A percentile compares a stretch with the other conserved stretches of the same genome.
Evolutionary conservation across 2,888 invertebrate species (phyloP).

Genomic region (Trissolcus japonicus): DNA sequence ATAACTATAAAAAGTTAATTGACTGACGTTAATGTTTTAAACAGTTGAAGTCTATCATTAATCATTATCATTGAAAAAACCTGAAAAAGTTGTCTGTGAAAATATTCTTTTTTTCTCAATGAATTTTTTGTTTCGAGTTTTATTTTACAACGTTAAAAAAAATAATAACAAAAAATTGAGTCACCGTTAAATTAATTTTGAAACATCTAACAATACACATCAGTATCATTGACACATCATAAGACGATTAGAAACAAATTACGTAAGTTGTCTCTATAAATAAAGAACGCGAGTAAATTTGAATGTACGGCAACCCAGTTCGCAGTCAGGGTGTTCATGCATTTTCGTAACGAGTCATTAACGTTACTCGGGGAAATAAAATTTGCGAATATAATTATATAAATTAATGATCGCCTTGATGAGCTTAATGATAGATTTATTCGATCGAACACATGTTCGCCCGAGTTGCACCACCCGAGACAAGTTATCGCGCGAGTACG

Average conservation of each 20-base stretch:
- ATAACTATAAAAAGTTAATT: no score
- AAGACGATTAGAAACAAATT: background rate
- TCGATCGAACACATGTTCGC: constrained; percentile 50
- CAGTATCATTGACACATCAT: background rate
- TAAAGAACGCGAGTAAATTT: constrained; percentile 17
- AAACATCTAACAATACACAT: no score
- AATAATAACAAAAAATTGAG: no score
- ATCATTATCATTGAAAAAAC: no score
- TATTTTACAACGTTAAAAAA: no score
- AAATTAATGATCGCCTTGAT: constrained; percentile 45
- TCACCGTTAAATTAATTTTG: no score
- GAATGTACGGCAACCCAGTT: constrained; percentile 17
- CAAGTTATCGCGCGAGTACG: constrained; percentile 37
- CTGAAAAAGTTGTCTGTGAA: no score
- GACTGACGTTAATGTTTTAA: no score
- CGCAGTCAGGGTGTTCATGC: constrained; percentile 20
- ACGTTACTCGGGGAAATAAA: constrained; percentile 10
- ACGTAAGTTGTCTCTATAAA: background rate
- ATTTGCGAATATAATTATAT: constrained; percentile 42
- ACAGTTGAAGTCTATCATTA: no score
- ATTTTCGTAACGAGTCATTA: constrained; percentile 21
- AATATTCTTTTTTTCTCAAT: no score
- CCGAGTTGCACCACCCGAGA: constrained; percentile 27
- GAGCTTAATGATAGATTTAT: constrained; percentile 51
- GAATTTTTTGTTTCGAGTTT: no score